phyloP scores from a whole-genome alignment of 2,113 vertebrate species.

The Otus sunia region DNA sequence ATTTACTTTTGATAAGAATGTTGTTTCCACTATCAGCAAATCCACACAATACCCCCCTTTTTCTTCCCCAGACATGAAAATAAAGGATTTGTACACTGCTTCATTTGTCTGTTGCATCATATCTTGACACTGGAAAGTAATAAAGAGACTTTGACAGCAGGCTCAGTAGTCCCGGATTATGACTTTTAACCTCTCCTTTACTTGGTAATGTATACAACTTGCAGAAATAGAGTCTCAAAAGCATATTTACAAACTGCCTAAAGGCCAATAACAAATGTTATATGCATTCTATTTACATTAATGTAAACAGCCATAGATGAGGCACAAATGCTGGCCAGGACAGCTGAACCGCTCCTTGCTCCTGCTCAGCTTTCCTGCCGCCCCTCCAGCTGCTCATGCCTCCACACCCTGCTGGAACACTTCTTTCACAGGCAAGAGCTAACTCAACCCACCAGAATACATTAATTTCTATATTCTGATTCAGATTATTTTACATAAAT shows the following conservation, averaged over 20 bases:
- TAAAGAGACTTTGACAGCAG: accelerated
- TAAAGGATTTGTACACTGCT: not conserved
- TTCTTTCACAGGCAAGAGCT: accelerated
- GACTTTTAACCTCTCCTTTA: not conserved
- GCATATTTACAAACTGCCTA: not conserved
- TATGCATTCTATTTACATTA: not conserved
- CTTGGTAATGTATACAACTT: accelerated
- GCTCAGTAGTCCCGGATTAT: not conserved
- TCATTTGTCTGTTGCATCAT: too few relatives aligned
- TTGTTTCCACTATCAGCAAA: not conserved
- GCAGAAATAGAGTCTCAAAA: not conserved
- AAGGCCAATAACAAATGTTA: not conserved
- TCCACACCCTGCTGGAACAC: not conserved
- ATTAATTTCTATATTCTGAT: not conserved
- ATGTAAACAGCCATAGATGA: not conserved
- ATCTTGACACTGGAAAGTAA: not conserved
- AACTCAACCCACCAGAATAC: not conserved
- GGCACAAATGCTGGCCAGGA: not conserved
- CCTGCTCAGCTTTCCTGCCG: not conserved
- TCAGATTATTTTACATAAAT: not conserved
- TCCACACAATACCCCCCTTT: too few relatives aligned
- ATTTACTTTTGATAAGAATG: not conserved
- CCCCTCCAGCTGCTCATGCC: not conserved
- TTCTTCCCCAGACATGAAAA: not conserved
- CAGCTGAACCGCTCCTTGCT: not conserved